phyloP scores from a whole-genome alignment of 1,140 invertebrate genomes.

The Metopolophium dirhodum region DNA sequence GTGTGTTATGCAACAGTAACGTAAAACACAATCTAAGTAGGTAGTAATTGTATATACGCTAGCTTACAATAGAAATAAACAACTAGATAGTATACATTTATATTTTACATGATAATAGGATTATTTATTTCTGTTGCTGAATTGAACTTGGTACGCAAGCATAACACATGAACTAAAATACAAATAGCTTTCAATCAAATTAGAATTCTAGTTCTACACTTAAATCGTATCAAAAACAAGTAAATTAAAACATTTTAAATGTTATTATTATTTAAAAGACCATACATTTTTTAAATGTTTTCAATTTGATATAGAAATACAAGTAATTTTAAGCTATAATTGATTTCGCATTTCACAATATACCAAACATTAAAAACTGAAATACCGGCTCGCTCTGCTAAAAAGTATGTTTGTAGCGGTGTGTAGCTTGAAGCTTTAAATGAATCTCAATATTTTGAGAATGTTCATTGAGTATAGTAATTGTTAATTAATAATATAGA shows the following conservation, averaged over 20 bases:
- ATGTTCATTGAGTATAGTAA: no score
- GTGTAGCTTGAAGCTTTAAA: no score
- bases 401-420: no score
- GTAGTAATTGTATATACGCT: background rate
- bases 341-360: no score
- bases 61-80: background rate
- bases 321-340: no score
- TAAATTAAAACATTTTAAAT: background rate
- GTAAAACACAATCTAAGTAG: background rate
- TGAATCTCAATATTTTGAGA: no score
- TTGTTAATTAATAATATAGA: no score
- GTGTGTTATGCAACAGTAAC: slow-evolving; percentile 12
- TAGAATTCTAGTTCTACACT: background rate
- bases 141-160: background rate
- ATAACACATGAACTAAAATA: background rate
- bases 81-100: background rate
- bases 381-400: no score
- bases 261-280: background rate
- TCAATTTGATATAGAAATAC: no score
- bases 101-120: slow-evolving; percentile 6
- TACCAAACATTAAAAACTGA: no score
- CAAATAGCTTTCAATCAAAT: background rate
- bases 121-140: background rate
- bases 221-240: no score
- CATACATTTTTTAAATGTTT: no score